phyloP scores from a whole-genome alignment of 2,888 invertebrate species.

The Leucophenga maculata region DNA sequence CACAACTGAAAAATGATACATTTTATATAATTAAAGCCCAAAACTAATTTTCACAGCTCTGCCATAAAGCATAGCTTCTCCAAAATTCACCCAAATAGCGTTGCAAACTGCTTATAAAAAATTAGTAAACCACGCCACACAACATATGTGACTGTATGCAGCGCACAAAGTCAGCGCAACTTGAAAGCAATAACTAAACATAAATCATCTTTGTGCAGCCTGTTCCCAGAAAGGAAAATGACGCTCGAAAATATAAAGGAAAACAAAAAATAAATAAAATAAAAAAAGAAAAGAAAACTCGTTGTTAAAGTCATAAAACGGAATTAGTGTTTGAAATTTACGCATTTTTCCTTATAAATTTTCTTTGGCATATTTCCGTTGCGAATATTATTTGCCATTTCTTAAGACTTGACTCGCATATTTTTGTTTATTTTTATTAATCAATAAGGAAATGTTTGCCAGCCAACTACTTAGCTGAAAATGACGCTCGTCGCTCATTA shows the following conservation, averaged over 20 bases:
- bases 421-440: not conserved
- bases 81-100: too few relatives aligned
- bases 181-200: not conserved
- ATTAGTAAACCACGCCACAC: too few relatives aligned
- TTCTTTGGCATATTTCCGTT: not conserved
- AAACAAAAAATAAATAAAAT: slow-evolving; percentile 37
- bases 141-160: too few relatives aligned
- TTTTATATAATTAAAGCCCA: too few relatives aligned
- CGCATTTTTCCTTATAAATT: not conserved
- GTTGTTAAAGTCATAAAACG: slow-evolving; percentile 10
- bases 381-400: not conserved
- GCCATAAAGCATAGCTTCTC: too few relatives aligned
- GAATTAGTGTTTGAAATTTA: slow-evolving; percentile 20
- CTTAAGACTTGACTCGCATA: not conserved
- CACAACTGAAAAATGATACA: too few relatives aligned
- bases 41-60: too few relatives aligned
- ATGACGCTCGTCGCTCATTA: not conserved
- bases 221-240: not conserved
- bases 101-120: too few relatives aligned
- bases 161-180: too few relatives aligned
- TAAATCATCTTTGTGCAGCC: slow-evolving; percentile 15
- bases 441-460: not conserved
- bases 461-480: not conserved
- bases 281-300: slow-evolving; percentile 18
- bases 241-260: slow-evolving; percentile 32